Base-by-base conservation (phyloP, 2,888 invertebrate genomes). In the Neocrepidodera transversa region DNA sequence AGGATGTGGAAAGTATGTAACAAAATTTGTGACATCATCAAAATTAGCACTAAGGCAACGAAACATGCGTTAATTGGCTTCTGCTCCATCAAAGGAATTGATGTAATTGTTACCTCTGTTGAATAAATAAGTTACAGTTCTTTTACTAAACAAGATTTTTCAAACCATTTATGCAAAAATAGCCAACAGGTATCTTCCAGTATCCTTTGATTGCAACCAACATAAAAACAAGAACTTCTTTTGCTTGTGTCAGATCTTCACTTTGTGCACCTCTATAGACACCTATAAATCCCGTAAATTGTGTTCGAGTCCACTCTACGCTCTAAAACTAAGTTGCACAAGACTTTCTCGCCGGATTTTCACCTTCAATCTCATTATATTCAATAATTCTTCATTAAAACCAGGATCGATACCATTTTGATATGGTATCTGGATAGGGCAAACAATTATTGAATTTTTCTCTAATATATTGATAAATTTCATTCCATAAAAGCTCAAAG, bases 101-200 rank as follows among this genome's bases (percentile, higher is more conserved):
- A 28, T 8, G 7, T 28, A 2, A 28, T 10, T 8, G 10, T 28
- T 8, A 28, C 8, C 2, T 10, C 28, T 8, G 28, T 2, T 28
- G 5, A 10, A 10, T 28, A 10, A 10, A 28, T 28, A 28, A 28
- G 10, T 28, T 28, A 6, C 28, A 28, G 10, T 28, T 28, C 10
- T 28, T 23, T 23, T 6, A 23, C 23, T 23, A 42, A n/a, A n/a
- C n/a, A n/a, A n/a, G n/a, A n/a, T 13, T 6, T 36, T 11, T 2
- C 16, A 40, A 40, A 40, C 8, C 10, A 17, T 40, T 2, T 40
- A 40, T 40, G 17, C 2, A 40, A 30, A 16, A 48, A 16, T 30
- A 48, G 2, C 48, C 48, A 13, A 48, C 30, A 30, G 30, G 48
- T 11, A 48, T 48, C 16, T 48, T 48, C 48, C 48, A 48, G 32